Conservation (phyloP, 2,113 vertebrate species). For the Alectura lathami region DNA sequence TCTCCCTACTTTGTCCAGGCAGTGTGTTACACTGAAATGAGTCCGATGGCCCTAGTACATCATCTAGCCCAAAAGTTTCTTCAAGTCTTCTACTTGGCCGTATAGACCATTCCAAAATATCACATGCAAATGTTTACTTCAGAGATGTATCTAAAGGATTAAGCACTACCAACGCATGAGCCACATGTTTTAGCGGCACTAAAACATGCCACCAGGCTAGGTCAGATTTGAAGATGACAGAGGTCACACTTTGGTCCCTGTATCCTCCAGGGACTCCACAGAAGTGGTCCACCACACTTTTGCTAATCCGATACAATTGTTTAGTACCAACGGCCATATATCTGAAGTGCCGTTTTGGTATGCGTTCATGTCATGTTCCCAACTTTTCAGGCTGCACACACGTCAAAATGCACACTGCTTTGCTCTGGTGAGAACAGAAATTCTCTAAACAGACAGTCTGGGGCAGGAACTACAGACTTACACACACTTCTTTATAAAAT, state of each 20-base stretch:
- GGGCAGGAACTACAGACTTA: not conserved
- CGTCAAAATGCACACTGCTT: not conserved
- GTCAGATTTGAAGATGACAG: not conserved
- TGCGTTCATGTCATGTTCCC: fast-evolving
- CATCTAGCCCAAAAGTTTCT: not conserved
- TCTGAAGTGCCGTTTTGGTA: not conserved
- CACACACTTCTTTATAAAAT: not conserved
- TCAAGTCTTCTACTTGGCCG: not conserved
- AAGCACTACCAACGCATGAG: not conserved
- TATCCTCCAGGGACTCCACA: not conserved
- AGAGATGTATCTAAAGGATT: fast-evolving
- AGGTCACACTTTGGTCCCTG: not conserved
- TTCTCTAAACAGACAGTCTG: not conserved
- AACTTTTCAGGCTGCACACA: not conserved
- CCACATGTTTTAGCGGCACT: not conserved
- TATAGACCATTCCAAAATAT: not conserved
- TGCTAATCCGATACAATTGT: not conserved
- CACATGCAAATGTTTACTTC: not conserved
- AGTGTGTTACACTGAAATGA: not conserved
- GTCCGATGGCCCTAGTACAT: not conserved
- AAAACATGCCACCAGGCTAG: not conserved
- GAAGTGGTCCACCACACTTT: not conserved
- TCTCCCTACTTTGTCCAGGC: not conserved
- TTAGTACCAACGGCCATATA: not conserved
- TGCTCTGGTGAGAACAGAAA: not conserved